Evolutionary conservation across 2,797 vertebrate species (phyloP), one percentile per base, ranked within the genome.

Genomic region (Scolopax rusticola): DNA sequence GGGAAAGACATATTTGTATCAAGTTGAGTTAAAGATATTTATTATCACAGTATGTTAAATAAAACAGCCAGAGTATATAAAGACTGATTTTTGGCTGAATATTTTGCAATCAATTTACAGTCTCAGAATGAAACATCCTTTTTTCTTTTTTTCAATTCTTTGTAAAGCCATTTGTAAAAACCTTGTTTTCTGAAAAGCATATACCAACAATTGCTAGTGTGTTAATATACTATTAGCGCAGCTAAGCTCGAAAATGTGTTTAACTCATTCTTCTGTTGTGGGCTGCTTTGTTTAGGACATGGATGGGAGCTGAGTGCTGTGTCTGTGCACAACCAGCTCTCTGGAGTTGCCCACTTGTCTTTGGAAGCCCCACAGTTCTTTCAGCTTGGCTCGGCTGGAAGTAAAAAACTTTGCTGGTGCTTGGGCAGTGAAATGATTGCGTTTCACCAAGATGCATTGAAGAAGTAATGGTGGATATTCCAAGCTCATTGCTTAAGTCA

Each of bases 1-100:
- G 91, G 81, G 92, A 97, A 97, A 97, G 95, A 97, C 59, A 90
- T 94, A 97, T 97, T 98, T 98, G 86, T 97, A 97, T 97, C 90
- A 96, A 97, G 87, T 95, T 97, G 93, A 95, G 93, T 50, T 96
- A 95, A 95, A 97, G 92, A 95, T 93, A 96, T 96, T 98, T 95
- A 97, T 98, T 98, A 98, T 97, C 96, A 90, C 87, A 80, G 90
- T 82, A 70, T 75, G 89, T 95, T 93, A 86, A 78, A 40, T 87
- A 94, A 95, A 97, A 77, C 45, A 96, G 27, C 28, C 45, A 38
- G 89, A 89, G 21, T 89, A 79, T 74, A 64, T 88, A 94, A 97
- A 97, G 43, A 40, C n/a, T 81, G 67, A 96, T 96, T 96, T 94
- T 95, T 94, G 94, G 65, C 74, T 96, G 93, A 97, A 96, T 96